Conservation (phyloP, 2,113 vertebrate genomes). For the Pluvianellus socialis region DNA sequence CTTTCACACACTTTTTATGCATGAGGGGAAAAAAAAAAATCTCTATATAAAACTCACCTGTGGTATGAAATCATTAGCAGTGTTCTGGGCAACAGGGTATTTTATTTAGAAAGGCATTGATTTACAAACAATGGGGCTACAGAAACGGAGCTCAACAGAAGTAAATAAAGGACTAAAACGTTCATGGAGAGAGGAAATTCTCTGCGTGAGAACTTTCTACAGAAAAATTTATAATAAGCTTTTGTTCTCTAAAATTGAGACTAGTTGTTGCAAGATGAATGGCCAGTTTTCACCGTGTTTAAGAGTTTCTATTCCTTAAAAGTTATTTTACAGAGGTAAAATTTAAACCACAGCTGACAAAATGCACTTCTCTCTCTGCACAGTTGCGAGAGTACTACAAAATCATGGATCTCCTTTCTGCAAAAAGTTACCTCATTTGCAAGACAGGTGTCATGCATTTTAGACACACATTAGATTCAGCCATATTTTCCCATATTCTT, state of each 20-base stretch:
- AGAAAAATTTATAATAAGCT: not conserved
- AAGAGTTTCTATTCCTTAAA: not conserved
- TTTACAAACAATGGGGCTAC: not conserved
- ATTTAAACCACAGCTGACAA: not conserved
- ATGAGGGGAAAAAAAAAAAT: not conserved
- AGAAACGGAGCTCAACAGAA: constrained; percentile 1
- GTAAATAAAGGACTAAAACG: not conserved
- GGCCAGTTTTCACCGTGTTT: constrained; percentile 9
- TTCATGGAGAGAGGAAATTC: constrained; percentile 41
- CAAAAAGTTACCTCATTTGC: not conserved
- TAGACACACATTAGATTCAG: not conserved
- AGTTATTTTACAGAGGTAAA: not conserved
- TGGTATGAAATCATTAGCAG: not conserved
- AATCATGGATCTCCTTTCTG: not conserved
- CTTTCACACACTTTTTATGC: no score
- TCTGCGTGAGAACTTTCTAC: constrained; percentile 2
- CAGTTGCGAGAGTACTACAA: not conserved
- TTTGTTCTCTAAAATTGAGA: constrained; percentile 39
- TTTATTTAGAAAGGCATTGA: constrained; percentile 1
- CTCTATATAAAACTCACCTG: not conserved
- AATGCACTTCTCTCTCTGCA: not conserved
- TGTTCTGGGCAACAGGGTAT: not conserved
- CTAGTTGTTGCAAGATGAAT: constrained; percentile 16
- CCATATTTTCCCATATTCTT: not conserved
- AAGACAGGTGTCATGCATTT: not conserved